Evolutionary conservation across 2,888 invertebrate genomes (phyloP).

Genomic region (Parapristionchus giblindavisi): DNA sequence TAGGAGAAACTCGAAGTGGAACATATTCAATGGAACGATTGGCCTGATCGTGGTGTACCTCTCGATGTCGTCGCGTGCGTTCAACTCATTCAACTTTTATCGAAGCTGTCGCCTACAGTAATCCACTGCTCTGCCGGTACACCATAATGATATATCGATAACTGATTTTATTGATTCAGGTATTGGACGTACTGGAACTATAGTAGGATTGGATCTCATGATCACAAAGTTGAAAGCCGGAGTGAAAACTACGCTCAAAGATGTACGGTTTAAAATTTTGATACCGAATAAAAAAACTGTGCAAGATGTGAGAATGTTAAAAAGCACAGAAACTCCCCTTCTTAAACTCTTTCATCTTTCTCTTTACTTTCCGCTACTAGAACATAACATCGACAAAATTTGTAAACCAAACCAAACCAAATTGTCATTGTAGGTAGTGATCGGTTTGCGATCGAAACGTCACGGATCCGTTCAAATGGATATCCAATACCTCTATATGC

Average conservation of each 20-base stretch:
- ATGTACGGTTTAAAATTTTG: constrained; percentile 24
- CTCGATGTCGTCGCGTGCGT: constrained; percentile 4
- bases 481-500: no score
- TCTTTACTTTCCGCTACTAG: no score
- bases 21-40: constrained; percentile 59
- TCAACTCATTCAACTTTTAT: not conserved
- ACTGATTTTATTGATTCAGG: constrained; percentile 34
- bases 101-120: constrained; percentile 44
- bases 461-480: no score
- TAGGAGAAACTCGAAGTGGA: constrained; percentile 50
- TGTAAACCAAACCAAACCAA: no score
- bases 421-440: no score
- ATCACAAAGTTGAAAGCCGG: constrained; percentile 46
- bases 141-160: not conserved
- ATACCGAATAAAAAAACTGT: no score
- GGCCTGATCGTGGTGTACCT: constrained; percentile 63
- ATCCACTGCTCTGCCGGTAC: constrained; percentile 60
- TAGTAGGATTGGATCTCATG: constrained; percentile 59
- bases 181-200: constrained; percentile 63
- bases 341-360: no score
- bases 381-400: no score
- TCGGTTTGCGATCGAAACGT: no score
- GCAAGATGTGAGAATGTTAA: no score
- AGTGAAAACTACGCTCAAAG: constrained; percentile 44
- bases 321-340: no score